These are phyloP conservation scores for Thamnophis sirtalis DNA, from an alignment of 2,113 vertebrate species.

Conservation along the genomic window DNA sequence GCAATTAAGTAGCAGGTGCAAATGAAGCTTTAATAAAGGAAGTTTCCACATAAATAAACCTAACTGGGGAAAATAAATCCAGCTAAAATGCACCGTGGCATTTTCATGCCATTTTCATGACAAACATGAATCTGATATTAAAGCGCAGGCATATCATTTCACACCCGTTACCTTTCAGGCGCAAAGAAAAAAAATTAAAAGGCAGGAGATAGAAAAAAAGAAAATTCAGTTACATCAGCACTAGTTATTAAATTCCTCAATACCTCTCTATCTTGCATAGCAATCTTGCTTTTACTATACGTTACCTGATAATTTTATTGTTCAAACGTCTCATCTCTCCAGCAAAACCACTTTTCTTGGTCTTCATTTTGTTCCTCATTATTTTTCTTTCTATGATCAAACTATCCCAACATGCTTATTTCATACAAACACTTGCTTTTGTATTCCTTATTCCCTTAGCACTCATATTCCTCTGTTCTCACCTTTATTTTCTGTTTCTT, in stretches of 20 bases:
- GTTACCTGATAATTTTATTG: neutral
- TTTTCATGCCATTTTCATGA: neutral
- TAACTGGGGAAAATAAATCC: neutral
- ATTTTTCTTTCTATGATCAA: neutral
- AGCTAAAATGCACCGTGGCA: neutral
- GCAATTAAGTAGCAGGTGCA: neutral
- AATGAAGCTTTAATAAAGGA: neutral
- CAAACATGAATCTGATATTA: neutral
- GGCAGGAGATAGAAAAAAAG: neutral
- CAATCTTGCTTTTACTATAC: neutral
- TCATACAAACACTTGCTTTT: neutral
- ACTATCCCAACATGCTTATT: neutral
- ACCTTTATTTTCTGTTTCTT: too few species aligned
- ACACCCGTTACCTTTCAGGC: neutral
- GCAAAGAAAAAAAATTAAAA: neutral
- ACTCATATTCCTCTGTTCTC: too few species aligned
- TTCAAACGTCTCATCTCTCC: neutral
- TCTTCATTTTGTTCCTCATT: neutral
- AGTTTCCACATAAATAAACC: neutral
- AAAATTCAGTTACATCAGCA: neutral
- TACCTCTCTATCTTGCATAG: neutral
- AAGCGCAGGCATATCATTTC: neutral
- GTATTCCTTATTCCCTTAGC: too few species aligned
- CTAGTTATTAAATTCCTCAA: neutral
- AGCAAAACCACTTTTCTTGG: neutral